phyloP scores from a whole-genome alignment of 2,888 invertebrate species.

The Callinectes sapidus region DNA sequence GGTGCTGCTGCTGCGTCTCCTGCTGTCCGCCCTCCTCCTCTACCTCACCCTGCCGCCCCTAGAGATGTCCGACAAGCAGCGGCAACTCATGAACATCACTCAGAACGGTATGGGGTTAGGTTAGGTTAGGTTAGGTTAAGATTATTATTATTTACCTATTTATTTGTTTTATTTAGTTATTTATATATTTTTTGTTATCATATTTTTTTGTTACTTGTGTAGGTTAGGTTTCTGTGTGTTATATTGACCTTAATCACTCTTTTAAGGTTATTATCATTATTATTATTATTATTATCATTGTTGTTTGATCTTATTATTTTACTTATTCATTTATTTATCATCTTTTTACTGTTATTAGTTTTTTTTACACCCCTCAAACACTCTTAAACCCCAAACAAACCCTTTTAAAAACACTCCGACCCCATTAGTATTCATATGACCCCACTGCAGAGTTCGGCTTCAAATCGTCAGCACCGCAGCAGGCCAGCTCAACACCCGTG shows the following conservation, averaged over 20 bases:
- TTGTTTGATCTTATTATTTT: too few relatives aligned
- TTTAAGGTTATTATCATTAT: too few relatives aligned
- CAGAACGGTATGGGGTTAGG: conserved; percentile 44
- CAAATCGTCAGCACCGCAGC: conserved; percentile 52
- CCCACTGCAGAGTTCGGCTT: conserved; percentile 51
- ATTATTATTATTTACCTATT: too few relatives aligned
- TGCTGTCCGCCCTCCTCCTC: conserved; percentile 5
- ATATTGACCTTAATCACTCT: background rate
- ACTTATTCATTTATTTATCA: too few relatives aligned
- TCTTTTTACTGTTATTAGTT: too few relatives aligned
- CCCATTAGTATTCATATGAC: background rate
- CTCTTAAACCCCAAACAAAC: too few relatives aligned
- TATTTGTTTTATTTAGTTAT: background rate
- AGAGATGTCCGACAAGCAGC: conserved; percentile 57
- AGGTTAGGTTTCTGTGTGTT: background rate
- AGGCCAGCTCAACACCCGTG: conserved; percentile 54
- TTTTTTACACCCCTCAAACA: too few relatives aligned
- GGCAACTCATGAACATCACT: conserved; percentile 45
- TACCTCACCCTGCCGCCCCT: conserved; percentile 51
- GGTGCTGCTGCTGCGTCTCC: conserved; percentile 37
- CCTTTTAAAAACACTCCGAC: too few relatives aligned
- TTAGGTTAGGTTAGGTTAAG: too few relatives aligned
- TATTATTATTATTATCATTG: too few relatives aligned
- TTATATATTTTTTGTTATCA: too few relatives aligned
- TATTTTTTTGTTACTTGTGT: background rate